Evolutionary conservation across 2,113 vertebrate genomes (phyloP), one percentile per base, ranked within the genome.

Genomic region (Syngnathus floridae): DNA sequence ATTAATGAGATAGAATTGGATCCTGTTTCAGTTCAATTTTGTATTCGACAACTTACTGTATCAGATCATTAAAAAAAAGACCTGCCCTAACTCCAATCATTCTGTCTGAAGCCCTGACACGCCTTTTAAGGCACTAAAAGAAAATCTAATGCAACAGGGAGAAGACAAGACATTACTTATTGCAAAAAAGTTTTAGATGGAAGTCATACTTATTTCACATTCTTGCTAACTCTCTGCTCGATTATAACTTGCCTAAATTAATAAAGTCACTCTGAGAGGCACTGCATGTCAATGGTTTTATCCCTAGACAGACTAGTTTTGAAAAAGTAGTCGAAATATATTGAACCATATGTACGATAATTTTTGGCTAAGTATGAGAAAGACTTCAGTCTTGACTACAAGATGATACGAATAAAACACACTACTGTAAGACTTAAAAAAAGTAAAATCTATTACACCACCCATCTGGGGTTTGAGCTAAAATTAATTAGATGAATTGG

Each of bases 111-210:
- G 36, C 17, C 7, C 35, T 4, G 36, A 58, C 16, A 11, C 38
- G 36, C 57, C 11, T 38, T 59, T 21, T 5, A 59, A 40, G 19
- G 40, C 19, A 59, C 17, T 40, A 57, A 59, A 59, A 38, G 17
- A n/a, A 59, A 59, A 59, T 59, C 36, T n/a, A 52, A 9, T 51
- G 48, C 19, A 51, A 51, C 48, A 51, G 48, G 19, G 48, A 26
- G 51, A 54, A 12, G 51, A 11, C 9, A 59, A 59, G 57, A 60
- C 37, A 41, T 22, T 21, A 60, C 37, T 60, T 21, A 21, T 21
- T 21, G 19, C 10, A 21, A 38, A 21, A 38, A 60, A 1, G 37
- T 38, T 60, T 60, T 40, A 40, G n/a, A 60, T 60, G 58, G 58
- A 60, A 37, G 19, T 41, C 37, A 1, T 38, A 38, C 37, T 40